Base-by-base conservation (phyloP, 2,113 vertebrate species). In the Gadus chalcogrammus region DNA sequence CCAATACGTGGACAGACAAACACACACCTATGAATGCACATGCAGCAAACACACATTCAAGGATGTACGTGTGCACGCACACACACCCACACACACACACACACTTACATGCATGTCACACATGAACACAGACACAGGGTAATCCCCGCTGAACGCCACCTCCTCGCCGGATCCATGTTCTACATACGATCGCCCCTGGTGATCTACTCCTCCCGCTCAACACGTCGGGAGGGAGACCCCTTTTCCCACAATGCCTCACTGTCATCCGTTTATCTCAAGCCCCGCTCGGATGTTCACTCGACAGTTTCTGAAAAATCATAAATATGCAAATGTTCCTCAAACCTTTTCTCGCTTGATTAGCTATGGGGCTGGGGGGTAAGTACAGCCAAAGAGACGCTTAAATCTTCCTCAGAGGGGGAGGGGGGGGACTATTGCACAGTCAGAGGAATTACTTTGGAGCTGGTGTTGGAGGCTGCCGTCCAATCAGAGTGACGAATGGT, bases 271-370 rank as follows among this genome's bases (percentile, higher is more conserved):
- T 48, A 48, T 48, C 12, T 48, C 42, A 48, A 11, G 59, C 8
- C 5, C 0, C 3, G 16, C 42, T 66, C 6, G 5, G 13, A 15
- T 5, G 1, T 7, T 20, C 11, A 4, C 5, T 1, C 42, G 18
- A 18, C 35, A 3, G 27, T 27, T 35, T 17, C 27, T 38, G 17
- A 48, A 35, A 18, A 38, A 20, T 65, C 16, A 48, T 65, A n/a
- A 65, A 65, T 48, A 64, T 64, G 62, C 28, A 38, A 64, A 16
- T 61, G 20, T 24, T 15, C 13, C 11, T 20, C 24, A 17, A 63
- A 2, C 61, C 24, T 28, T 31, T 35, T 64, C 62, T 35, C 27
- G 1, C 27, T 64, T 64, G 62, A 64, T 31, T 64, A 64, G 62
- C 24, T 15, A 64, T 1, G 27, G 31, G 31, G 31, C 4, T 4